phyloP scores from a whole-genome alignment of 2,888 invertebrate species.

The Nomada fabriciana region DNA sequence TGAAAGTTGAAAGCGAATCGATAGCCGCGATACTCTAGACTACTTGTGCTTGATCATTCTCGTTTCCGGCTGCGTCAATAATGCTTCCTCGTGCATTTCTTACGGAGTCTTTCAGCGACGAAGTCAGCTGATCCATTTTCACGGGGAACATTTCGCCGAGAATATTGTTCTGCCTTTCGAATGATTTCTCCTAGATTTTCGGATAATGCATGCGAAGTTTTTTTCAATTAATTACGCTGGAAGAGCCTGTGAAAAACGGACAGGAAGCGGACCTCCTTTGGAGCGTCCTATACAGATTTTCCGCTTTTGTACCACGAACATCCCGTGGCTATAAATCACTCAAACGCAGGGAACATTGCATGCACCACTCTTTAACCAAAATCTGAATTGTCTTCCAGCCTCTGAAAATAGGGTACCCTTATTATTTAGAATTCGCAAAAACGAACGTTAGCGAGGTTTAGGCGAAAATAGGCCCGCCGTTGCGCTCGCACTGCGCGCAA shows the following conservation, averaged over 20 bases:
- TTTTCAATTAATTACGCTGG: background rate
- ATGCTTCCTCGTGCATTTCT: background rate
- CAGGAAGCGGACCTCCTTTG: background rate
- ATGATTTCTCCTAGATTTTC: fast-evolving
- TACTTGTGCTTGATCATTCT: slow-evolving; percentile 23
- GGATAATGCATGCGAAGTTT: background rate
- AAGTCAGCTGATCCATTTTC: background rate
- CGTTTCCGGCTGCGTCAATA: background rate
- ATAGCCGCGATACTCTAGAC: slow-evolving; percentile 12
- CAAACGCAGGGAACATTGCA: slow-evolving; percentile 9
- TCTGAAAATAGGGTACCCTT: background rate
- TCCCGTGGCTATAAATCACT: background rate
- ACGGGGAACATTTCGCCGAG: no score
- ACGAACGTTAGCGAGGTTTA: background rate
- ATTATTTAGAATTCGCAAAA: no score
- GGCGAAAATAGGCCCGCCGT: background rate
- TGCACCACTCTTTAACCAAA: background rate
- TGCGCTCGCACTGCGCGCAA: slow-evolving; percentile 4
- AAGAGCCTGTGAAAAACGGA: background rate
- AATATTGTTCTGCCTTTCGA: no score
- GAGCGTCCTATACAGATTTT: background rate
- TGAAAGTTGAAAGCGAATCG: slow-evolving; percentile 38
- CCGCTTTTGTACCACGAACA: background rate
- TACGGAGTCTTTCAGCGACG: background rate
- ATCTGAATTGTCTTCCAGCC: background rate